Percentiles rank a stretch among this genome's conserved stretches.
These are phyloP conservation scores for Eupithecia dodoneata DNA, from an alignment of 2,888 invertebrate genomes.

Conservation along the genomic window DNA sequence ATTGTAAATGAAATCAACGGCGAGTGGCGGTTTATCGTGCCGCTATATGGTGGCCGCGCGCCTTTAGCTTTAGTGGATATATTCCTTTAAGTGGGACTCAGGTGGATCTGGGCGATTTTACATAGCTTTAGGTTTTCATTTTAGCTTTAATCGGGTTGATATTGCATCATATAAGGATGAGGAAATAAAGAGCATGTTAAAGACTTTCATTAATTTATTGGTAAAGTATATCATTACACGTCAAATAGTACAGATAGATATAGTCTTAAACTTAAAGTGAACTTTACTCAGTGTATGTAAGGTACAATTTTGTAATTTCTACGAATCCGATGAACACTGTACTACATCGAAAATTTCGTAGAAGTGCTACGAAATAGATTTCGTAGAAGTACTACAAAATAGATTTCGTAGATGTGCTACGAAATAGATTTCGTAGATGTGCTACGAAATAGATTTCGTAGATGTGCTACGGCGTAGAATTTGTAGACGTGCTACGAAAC, in stretches of 20 bases:
- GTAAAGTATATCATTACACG: too few relatives aligned
- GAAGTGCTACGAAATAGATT: background rate
- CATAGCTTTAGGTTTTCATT: background rate
- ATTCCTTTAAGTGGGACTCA: constrained; percentile 5
- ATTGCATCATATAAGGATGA: background rate
- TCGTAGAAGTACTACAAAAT: background rate
- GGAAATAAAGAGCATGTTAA: too few relatives aligned
- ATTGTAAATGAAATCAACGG: constrained; percentile 83
- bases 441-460: background rate
- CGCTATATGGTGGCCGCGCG: constrained; percentile 12
- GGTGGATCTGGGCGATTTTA: background rate
- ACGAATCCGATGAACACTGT: background rate
- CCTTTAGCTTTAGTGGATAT: constrained; percentile 24
- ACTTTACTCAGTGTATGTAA: background rate
- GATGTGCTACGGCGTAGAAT: background rate
- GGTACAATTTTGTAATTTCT: background rate
- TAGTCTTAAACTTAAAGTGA: too few relatives aligned
- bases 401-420: background rate
- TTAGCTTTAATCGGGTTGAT: background rate
- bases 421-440: background rate
- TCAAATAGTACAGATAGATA: too few relatives aligned
- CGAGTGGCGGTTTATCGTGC: constrained; percentile 70
- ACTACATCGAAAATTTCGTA: background rate
- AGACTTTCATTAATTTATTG: too few relatives aligned
- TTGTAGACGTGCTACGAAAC: background rate